Evolutionary conservation across 1,140 invertebrate species (phyloP).

Genomic region (Drosophila grimshawi): DNA sequence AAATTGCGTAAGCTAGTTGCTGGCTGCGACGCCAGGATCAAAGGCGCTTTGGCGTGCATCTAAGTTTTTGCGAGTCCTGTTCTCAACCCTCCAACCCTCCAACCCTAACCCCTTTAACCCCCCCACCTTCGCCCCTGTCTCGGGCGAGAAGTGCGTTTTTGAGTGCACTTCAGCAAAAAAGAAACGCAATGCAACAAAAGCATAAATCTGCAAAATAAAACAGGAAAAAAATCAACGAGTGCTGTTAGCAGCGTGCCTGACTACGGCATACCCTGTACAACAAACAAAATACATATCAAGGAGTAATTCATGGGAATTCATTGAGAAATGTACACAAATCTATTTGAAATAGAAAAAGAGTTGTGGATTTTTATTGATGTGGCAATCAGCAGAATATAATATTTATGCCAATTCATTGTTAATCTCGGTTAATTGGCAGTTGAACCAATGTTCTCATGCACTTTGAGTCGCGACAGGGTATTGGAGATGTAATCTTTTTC

Average conservation of each 20-base stretch:
- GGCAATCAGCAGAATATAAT: too few species aligned
- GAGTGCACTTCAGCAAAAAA: conserved; percentile 74
- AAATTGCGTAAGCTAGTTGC: conserved; percentile 78
- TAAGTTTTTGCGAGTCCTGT: conserved; percentile 42
- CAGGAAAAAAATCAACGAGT: conserved; percentile 3
- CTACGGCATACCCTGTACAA: neutral
- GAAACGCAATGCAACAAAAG: conserved; percentile 70
- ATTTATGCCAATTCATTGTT: too few species aligned
- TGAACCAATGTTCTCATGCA: too few species aligned
- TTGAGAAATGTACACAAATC: too few species aligned
- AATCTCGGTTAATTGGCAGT: too few species aligned
- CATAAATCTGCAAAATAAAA: conserved; percentile 5
- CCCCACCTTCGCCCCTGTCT: neutral
- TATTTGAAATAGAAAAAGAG: too few species aligned
- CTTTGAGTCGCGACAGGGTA: too few species aligned
- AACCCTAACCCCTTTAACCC: neutral
- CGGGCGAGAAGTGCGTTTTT: conserved; percentile 70
- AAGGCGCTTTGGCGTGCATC: conserved; percentile 67
- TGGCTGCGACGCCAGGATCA: conserved; percentile 64
- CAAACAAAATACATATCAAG: neutral
- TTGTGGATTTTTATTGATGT: too few species aligned
- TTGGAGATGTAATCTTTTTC: too few species aligned
- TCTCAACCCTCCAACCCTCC: conserved; percentile 7
- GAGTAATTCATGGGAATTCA: too few species aligned
- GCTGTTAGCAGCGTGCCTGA: neutral